Evolutionary conservation across 2,888 invertebrate genomes (phyloP), one percentile per base, ranked within the genome.

Genomic region (Eupithecia centaureata): DNA sequence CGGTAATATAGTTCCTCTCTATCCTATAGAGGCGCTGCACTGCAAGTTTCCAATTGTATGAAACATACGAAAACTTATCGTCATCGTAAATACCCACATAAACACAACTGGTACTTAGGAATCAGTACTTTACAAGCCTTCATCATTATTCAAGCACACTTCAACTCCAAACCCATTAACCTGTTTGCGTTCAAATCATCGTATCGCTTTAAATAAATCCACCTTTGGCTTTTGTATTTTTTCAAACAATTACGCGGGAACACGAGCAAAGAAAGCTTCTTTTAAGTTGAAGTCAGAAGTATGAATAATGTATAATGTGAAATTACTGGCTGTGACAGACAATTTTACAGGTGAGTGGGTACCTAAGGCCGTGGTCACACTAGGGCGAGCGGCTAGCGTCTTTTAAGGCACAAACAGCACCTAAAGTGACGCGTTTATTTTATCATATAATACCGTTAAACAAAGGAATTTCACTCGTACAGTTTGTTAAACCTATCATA

Each of bases 341-440:
- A 52, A 52, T 52, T 52, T 52, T 15, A 52, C 52, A 52, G 52
- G 52, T 52, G 52, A 52, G 27, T 52, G 52, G 27, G 52, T 52
- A 22, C 52, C 27, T 52, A 27, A 52, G 27, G 27, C 15, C 15
- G 25, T 15, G 15, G 13, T 5, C 15, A 52, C 47, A 47, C 42
- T 18, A 18, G n/a, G n/a, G 7, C 7, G 18, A 0, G 7, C 18
- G 38, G 38, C 38, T 1, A 5, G n/a, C n/a, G n/a, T n/a, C n/a
- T n/a, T n/a, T n/a, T n/a, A n/a, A n/a, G n/a, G n/a, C n/a, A n/a
- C n/a, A n/a, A n/a, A n/a, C n/a, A n/a, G n/a, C n/a, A n/a, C n/a
- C n/a, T n/a, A n/a, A n/a, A n/a, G n/a, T n/a, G n/a, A n/a, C n/a
- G n/a, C n/a, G n/a, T n/a, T n/a, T n/a, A n/a, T n/a, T n/a, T n/a